These are phyloP conservation scores for Ctenicera cuprea DNA, from an alignment of 2,888 invertebrate genomes.

Conservation along the genomic window DNA sequence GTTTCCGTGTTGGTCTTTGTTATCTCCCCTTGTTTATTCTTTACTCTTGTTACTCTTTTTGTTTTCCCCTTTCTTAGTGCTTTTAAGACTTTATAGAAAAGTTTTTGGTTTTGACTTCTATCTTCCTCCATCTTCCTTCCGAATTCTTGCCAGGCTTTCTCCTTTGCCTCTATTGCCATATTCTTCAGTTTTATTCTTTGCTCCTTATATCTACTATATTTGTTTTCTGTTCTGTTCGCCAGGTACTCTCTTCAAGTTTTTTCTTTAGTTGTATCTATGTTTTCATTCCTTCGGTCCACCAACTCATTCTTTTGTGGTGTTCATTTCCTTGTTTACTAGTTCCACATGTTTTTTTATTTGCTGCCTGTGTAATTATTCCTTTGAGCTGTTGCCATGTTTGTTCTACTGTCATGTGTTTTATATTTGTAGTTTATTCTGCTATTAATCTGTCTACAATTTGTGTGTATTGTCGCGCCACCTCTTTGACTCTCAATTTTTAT, in stretches of 20 bases:
- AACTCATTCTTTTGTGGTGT: constrained; percentile 16
- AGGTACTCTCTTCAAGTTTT: constrained; percentile 14
- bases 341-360: no score
- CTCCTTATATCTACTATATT: neutral
- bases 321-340: constrained; percentile 13
- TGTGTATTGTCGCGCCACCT: no score
- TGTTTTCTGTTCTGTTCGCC: no score
- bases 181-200: constrained; percentile 5
- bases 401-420: no score
- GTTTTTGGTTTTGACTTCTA: no score
- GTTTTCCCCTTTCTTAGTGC: constrained; percentile 1
- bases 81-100: no score
- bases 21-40: neutral
- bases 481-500: constrained; percentile 11
- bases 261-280: constrained; percentile 15
- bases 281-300: constrained; percentile 23
- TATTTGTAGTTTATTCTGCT: constrained; percentile 13
- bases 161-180: no score
- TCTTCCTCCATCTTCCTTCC: no score
- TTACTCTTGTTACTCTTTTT: constrained; percentile 24
- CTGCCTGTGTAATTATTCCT: constrained; percentile 22
- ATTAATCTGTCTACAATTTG: no score
- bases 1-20: neutral
- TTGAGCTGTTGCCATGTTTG: no score
- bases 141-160: no score